Conservation (phyloP, 2,888 invertebrate species). For the Sipunculus nudus region DNA sequence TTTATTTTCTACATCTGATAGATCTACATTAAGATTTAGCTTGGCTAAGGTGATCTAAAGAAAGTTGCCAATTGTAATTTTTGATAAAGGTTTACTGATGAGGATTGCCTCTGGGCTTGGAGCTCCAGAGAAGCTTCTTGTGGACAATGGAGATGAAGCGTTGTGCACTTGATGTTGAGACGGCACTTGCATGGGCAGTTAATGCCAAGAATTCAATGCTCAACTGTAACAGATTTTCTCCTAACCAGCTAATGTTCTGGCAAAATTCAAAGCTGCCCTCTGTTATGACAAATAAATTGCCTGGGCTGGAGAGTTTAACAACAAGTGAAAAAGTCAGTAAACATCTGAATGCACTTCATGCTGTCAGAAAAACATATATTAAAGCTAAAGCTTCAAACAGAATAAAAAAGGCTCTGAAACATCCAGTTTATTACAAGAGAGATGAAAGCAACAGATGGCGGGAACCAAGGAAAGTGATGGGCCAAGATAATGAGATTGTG, state of each 20-base stretch:
- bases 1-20: not conserved
- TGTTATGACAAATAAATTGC: slow-evolving; percentile 6
- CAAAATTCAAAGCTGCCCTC: slow-evolving; percentile 3
- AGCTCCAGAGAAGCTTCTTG: not conserved
- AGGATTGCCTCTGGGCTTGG: slow-evolving; percentile 1
- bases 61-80: not conserved
- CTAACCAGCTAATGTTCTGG: not conserved
- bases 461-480: not conserved
- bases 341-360: slow-evolving; percentile 8
- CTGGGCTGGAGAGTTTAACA: slow-evolving; percentile 10
- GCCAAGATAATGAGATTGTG: too few species aligned
- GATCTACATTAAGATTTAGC: not conserved
- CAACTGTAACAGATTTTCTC: not conserved
- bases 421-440: slow-evolving; percentile 9
- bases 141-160: not conserved
- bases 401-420: slow-evolving; percentile 25
- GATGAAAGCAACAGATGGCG: not conserved
- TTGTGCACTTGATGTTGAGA: not conserved
- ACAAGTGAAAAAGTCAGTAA: not conserved
- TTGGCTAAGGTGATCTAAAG: not conserved
- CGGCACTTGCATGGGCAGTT: not conserved
- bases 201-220: not conserved
- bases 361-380: slow-evolving; percentile 19
- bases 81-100: not conserved
- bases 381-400: slow-evolving; percentile 31